Evolutionary conservation across 2,797 vertebrate genomes (phyloP), one percentile per base, ranked within the genome.

Genomic region (Rhadinocentrus ornatus): DNA sequence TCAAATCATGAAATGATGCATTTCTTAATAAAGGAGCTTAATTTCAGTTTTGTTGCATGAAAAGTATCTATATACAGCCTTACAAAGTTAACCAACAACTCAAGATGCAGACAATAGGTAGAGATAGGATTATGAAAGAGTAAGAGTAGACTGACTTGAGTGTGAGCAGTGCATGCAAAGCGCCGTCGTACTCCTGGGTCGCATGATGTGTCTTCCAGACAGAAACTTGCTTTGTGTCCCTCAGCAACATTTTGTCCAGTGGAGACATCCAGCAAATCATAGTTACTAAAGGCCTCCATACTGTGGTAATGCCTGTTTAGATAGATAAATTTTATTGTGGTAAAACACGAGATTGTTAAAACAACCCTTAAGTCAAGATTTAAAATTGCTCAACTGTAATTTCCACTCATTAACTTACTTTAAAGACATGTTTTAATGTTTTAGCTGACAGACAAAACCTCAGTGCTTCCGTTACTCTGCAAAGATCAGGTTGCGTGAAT

Each of bases 221-320:
- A 96, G 89, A 96, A 96, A 77, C 95, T 96, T 71, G 95, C 95
- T 73, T 96, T 96, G 86, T 96, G 95, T 52, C 95, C 95, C 70
- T 96, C 94, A 0, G 95, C 95, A 9, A 96, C 93, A 70, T 93
- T 95, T 66, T 80, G 74, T 41, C 90, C 91, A 4, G 92, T 90
- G 60, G 80, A 69, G 32, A 86, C 55, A 4, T 95, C 93, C 86
- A 96, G 80, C 37, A 96, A 80, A 80, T 96, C 94, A 0, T 96
- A 96, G 75, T 93, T 91, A 80, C 95, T 96, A 41, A 96, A 96
- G 60, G 94, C 94, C 66, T 96, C 95, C 95, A 96, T 96, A 5
- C 95, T 96, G 90, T 96, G 95, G 75, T 92, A 96, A 78, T 96
- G 95, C 62, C 95, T 96, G 79, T 1, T 61, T 53, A 66, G 12